Base-by-base conservation (phyloP, 2,797 vertebrate genomes). In the Argya squamiceps region DNA sequence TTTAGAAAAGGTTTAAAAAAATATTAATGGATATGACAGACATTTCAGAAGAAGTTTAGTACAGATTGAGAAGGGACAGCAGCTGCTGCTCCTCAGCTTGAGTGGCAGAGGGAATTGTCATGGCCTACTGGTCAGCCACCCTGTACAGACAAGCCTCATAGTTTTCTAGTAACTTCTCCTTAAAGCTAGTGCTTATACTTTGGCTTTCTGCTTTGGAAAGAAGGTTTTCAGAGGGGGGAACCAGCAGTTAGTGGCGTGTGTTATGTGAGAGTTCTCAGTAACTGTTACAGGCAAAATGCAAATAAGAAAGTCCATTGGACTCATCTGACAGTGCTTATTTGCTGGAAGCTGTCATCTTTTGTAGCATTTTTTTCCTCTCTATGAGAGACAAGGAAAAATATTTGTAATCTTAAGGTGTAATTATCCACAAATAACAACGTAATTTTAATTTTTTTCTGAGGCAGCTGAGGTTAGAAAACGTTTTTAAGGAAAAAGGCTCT, bases 271-370 rank as follows among this genome's bases (percentile, higher is more conserved):
- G 44, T 23, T 63, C 47, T 76, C 37, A 39, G 15, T 63, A 50
- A 30, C 32, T 91, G 46, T 50, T 93, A 65, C 12, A 59, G 43
- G 63, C 39, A 94, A 82, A 85, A 60, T 81, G 44, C 44, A 76
- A 84, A n/a, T 39, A 50, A 46, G 71, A 77, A 60, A 89, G 71
- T 47, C 59, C 30, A 7, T 50, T 58, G 58, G 78, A 58, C 46
- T 86, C 62, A 63, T 71, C 71, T 92, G 58, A 53, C 53, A 73
- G 24, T 2, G 10, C 27, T 90, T 89, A 50, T 69, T 84, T 94
- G 26, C 53, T 89, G 73, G 70, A 96, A 93, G 30, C 89, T 73
- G 29, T 88, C 65, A 43, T 81, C 34, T 82, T 74, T 44, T 67
- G 60, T 59, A 64, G 49, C n/a, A 13, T 52, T 81, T 74, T 83